A percentile compares a stretch with the other conserved stretches of the same genome.
phyloP scores from a whole-genome alignment of 2,797 vertebrate species.

The Mus spretus region DNA sequence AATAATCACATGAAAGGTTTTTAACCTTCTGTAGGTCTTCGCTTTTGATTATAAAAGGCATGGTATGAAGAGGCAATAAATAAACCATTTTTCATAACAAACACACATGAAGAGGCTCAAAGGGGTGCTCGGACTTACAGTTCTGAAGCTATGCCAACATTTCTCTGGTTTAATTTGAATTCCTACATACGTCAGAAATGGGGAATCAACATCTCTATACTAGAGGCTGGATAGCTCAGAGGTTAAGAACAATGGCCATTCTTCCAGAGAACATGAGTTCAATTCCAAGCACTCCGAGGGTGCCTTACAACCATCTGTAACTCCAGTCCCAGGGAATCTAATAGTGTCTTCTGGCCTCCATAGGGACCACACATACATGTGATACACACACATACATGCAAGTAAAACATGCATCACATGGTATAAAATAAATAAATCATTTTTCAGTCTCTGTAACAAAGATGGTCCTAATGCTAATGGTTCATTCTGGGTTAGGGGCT shows the following conservation, averaged over 20 bases:
- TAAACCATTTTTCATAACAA: neutral
- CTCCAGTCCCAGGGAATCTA: neutral
- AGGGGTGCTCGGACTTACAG: neutral
- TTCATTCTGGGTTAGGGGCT: neutral
- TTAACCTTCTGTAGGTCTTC: neutral
- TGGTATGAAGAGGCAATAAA: neutral
- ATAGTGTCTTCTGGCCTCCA: neutral
- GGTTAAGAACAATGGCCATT: neutral
- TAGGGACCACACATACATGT: neutral
- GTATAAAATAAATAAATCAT: neutral
- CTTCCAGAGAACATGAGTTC: neutral
- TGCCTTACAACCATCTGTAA: neutral
- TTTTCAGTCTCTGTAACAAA: neutral
- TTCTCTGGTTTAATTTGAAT: neutral
- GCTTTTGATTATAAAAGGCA: conserved; percentile 1
- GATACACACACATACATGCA: neutral
- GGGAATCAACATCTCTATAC: neutral
- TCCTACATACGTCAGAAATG: neutral
- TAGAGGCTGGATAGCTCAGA: neutral
- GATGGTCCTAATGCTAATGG: neutral
- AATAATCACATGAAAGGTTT: conserved; percentile 25
- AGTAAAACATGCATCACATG: neutral
- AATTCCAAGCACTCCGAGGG: neutral
- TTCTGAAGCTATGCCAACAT: neutral
- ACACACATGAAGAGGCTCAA: neutral